Evolutionary conservation across 2,888 invertebrate species (phyloP), one percentile per base, ranked within the genome.

Genomic region (Cosmopolites sordidus): DNA sequence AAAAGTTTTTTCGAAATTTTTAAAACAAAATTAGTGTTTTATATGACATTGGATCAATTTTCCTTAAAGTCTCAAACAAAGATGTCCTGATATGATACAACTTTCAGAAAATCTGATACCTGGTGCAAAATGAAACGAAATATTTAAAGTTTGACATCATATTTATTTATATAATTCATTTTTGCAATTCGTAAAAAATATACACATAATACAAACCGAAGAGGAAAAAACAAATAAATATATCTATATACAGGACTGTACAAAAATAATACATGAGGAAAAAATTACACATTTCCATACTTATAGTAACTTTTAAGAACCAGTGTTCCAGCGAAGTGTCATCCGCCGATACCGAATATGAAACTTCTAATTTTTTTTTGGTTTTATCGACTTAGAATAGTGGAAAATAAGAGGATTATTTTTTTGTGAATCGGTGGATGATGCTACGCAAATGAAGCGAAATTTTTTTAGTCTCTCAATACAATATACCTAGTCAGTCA

Each of bases 171-270:
- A 66, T 67, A 65, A 69, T 67, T 72, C 69, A 69, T 22, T 44
- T 66, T 68, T 70, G 69, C 69, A 70, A 68, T 68, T 70, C 66
- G 73, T 74, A 73, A 69, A 74, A 74, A 74, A 74, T 74, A 71
- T 74, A 72, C 73, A 74, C 73, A 73, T 66, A 74, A 71, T 73
- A 73, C 71, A 73, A 72, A 72, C 71, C 69, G 71, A 66, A 65
- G 41, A 14, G 49, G 44, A 64, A 66, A n/a, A 65, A 72, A 71
- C 69, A 73, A 75, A 74, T 73, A 74, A 74, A 73, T 74, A 74
- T 70, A 70, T 69, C 69, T 75, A 74, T 74, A 64, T 75, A 74
- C 74, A 74, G 61, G 66, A 73, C 73, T 75, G 68, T 74, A 75
- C 74, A 75, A 73, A 74, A 75, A 74, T 71, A 70, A 74, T 73